Conservation (phyloP, 30 jellyfish, hydroid and myxozoan species). For the Rhopilema esculentum region DNA sequence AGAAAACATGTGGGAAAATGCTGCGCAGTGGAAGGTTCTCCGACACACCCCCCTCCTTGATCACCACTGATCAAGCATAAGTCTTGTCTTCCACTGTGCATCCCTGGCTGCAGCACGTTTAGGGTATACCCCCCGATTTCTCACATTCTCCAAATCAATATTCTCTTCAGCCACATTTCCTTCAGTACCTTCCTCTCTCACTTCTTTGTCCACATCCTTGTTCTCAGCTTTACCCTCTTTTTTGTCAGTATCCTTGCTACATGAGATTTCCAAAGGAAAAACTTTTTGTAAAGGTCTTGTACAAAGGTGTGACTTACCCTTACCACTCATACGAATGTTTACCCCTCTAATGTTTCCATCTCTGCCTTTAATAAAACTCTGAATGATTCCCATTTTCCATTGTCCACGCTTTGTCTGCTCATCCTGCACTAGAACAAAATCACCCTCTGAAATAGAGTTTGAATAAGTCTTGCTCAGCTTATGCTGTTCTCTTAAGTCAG, state of each 20-base stretch:
- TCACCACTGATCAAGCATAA: conserved; percentile 5
- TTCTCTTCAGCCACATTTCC: background rate
- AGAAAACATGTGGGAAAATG: background rate
- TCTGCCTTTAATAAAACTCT: conserved; percentile 1
- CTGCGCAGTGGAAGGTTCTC: conserved; percentile 10
- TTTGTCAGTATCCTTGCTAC: background rate
- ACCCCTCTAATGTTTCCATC: conserved; percentile 11
- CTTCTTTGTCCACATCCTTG: conserved; percentile 1
- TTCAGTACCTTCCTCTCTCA: background rate
- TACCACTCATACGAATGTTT: background rate
- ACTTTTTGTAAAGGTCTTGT: conserved; percentile 5
- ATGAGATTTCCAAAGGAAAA: background rate
- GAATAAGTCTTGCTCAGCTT: background rate
- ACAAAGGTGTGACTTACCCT: background rate
- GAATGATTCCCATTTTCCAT: conserved; percentile 6
- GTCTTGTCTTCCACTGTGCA: conserved; percentile 8
- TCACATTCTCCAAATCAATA: conserved; percentile 1
- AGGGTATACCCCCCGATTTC: conserved; percentile 2
- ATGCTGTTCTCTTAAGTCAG: conserved; percentile 11
- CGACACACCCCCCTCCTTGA: conserved; percentile 11
- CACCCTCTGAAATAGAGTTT: background rate
- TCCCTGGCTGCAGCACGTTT: conserved; percentile 13
- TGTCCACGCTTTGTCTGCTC: conserved; percentile 1
- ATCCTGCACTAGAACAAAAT: conserved; percentile 4
- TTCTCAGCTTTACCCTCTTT: conserved; percentile 8